Evolutionary conservation across 2,888 invertebrate genomes (phyloP).

Genomic region (Schrankia costaestrigalis): DNA sequence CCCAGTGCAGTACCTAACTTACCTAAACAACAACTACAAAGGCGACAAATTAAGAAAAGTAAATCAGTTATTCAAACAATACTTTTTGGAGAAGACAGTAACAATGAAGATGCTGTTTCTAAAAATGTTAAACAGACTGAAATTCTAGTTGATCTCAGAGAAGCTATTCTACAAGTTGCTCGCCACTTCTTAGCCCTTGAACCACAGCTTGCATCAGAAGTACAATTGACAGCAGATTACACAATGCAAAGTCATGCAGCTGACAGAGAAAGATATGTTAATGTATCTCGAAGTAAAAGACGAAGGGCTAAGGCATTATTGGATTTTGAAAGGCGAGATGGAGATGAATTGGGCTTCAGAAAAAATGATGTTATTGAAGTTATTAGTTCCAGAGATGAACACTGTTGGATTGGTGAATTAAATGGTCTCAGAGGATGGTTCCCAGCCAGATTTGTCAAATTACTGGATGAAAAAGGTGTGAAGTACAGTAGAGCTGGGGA

Average conservation of each 20-base stretch:
- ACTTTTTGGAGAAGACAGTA: slow-evolving; percentile 89
- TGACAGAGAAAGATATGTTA: slow-evolving; percentile 97
- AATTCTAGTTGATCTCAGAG: slow-evolving; percentile 97
- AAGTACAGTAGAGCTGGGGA: slow-evolving; percentile 95
- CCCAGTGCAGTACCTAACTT: slow-evolving; percentile 94
- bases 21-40: slow-evolving; percentile 94
- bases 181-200: slow-evolving; percentile 97
- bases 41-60: slow-evolving; percentile 93
- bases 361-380: slow-evolving; percentile 99
- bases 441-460: slow-evolving; percentile 97
- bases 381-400: slow-evolving; percentile 97
- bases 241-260: slow-evolving; percentile 96
- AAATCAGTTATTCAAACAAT: slow-evolving; percentile 95
- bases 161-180: slow-evolving; percentile 94
- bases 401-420: slow-evolving; percentile 98
- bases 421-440: slow-evolving; percentile 98
- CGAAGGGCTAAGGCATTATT: slow-evolving; percentile 96
- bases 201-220: slow-evolving; percentile 90
- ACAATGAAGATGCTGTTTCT: slow-evolving; percentile 91
- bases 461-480: slow-evolving; percentile 92
- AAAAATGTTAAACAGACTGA: slow-evolving; percentile 99
- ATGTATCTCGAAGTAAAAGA: slow-evolving; percentile 92
- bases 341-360: slow-evolving; percentile 98
- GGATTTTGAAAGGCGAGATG: slow-evolving; percentile 98
- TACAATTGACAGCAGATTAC: slow-evolving; percentile 94